A percentile compares a stretch with the other conserved stretches of the same genome.
phyloP scores from a whole-genome alignment of 30 jellyfish, hydroid and myxozoan species.

The Aurelia sp. region DNA sequence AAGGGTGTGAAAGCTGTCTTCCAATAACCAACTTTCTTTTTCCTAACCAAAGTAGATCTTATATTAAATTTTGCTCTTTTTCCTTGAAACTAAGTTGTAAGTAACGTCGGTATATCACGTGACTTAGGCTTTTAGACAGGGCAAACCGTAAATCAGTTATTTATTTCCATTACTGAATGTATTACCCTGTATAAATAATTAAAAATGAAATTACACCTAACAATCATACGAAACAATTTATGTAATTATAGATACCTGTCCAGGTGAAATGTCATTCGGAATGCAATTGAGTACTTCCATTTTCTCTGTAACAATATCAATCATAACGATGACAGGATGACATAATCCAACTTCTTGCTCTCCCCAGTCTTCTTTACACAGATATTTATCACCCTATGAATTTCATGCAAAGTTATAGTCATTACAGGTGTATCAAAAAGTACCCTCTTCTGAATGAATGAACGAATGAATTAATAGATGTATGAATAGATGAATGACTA shows the following conservation, averaged over 20 bases:
- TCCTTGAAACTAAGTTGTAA: too few species aligned
- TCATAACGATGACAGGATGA: conserved; percentile 44
- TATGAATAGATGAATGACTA: too few species aligned
- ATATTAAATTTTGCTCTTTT: too few species aligned
- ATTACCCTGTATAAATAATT: too few species aligned
- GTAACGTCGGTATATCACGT: too few species aligned
- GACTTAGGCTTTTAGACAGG: too few species aligned
- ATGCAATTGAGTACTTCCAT: conserved; percentile 13
- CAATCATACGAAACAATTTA: background rate
- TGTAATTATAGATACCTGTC: conserved; percentile 43
- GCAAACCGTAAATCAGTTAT: too few species aligned
- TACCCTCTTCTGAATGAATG: background rate
- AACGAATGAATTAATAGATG: too few species aligned
- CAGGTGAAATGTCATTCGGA: conserved; percentile 60
- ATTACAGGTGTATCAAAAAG: background rate
- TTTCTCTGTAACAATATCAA: conserved; percentile 8
- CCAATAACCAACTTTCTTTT: too few species aligned
- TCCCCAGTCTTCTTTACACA: conserved; percentile 92
- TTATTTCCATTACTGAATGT: too few species aligned
- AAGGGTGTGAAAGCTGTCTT: too few species aligned
- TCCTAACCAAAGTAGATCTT: too few species aligned
- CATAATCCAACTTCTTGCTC: conserved; percentile 55
- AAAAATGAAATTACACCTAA: background rate
- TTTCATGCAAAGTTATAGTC: background rate
- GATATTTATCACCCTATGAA: conserved; percentile 61